Evolutionary conservation across 1,140 invertebrate species (phyloP).

Genomic region (Trachelipus rathkii): DNA sequence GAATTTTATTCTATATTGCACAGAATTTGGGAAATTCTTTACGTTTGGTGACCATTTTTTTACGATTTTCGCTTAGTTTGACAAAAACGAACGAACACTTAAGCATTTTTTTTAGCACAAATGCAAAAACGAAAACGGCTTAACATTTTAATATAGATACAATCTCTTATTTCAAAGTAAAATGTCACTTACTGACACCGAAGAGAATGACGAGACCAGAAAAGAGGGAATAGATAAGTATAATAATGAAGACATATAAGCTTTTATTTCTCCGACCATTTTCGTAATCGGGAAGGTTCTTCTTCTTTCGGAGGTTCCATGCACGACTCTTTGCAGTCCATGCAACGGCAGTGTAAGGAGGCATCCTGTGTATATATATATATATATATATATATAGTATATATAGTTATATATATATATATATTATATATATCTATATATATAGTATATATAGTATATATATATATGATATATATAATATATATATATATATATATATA

Average conservation of each 20-base stretch:
- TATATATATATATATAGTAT: conserved; percentile 15
- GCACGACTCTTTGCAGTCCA: not conserved
- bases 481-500: not conserved
- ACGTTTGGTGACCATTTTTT: too few relatives aligned
- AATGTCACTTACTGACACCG: not conserved
- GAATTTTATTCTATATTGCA: too few relatives aligned
- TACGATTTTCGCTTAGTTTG: too few relatives aligned
- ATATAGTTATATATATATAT: not conserved
- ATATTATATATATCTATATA: conserved; percentile 10
- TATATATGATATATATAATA: not conserved
- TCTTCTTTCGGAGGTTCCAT: not conserved
- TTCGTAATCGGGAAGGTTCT: not conserved
- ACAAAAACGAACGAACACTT: too few relatives aligned
- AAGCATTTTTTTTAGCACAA: too few relatives aligned
- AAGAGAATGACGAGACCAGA: not conserved
- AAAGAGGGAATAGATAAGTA: not conserved
- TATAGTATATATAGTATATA: not conserved
- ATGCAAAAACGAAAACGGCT: too few relatives aligned
- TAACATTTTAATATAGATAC: too few relatives aligned
- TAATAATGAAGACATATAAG: not conserved
- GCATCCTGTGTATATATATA: not conserved
- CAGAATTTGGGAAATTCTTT: too few relatives aligned
- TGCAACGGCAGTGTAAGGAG: not conserved
- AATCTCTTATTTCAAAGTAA: too few relatives aligned
- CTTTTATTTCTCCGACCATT: not conserved